A percentile compares a stretch with the other conserved stretches of the same genome.
These are phyloP conservation scores for Gnathonemus echidnorhynchus DNA, from an alignment of 2,113 vertebrate genomes.

Conservation along the genomic window DNA sequence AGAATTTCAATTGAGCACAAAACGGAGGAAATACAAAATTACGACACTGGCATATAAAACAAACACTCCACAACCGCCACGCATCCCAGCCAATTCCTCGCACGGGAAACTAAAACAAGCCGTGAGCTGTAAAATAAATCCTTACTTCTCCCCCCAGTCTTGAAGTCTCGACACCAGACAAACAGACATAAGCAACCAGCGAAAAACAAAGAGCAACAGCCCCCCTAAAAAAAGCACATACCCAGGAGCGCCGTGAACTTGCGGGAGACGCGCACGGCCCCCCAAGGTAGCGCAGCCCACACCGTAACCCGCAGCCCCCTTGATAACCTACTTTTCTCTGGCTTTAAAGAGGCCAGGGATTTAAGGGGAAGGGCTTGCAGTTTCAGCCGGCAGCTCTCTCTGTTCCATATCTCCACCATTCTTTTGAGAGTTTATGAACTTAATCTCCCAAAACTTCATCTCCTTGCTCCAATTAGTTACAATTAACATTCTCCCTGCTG, in stretches of 20 bases:
- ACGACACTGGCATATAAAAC: not conserved
- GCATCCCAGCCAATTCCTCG: not conserved
- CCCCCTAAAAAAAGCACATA: conserved; percentile 4
- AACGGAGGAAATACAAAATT: not conserved
- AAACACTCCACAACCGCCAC: not conserved
- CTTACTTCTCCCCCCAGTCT: conserved; percentile 2
- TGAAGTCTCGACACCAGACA: conserved; percentile 21
- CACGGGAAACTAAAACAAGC: conserved; percentile 8
- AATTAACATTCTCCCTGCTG: conserved; percentile 48
- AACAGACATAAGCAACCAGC: conserved; percentile 12
- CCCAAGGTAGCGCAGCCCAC: conserved; percentile 27
- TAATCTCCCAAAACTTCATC: conserved; percentile 26
- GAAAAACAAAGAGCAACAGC: conserved; percentile 20
- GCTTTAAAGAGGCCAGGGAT: conserved; percentile 32
- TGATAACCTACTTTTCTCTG: conserved; percentile 32
- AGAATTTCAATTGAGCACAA: not conserved
- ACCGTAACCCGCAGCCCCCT: conserved; percentile 33
- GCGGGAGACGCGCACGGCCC: conserved; percentile 19
- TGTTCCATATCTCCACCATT: conserved; percentile 12
- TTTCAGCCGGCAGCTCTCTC: conserved; percentile 34
- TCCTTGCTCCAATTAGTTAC: conserved; percentile 52
- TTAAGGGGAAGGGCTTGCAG: conserved; percentile 36
- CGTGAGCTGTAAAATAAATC: conserved; percentile 10
- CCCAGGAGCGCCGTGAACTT: conserved; percentile 17
- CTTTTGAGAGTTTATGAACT: conserved; percentile 19